Conservation (phyloP, 2,797 vertebrate genomes). For the Lagocephalus sceleratus region DNA sequence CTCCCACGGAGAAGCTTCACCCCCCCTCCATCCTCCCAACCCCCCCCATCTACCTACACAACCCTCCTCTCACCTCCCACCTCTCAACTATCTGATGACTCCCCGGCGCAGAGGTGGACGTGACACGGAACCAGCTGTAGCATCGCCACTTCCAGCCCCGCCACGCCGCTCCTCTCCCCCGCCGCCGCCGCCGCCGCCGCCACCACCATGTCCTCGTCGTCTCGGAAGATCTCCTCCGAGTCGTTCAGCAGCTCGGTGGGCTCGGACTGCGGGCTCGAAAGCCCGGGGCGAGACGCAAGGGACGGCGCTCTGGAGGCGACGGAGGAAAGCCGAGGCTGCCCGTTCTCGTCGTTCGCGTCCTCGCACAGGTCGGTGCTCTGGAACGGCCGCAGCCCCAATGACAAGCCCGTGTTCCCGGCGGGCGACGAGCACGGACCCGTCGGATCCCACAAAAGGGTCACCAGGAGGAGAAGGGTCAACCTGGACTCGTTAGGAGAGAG, state of each 20-base stretch:
- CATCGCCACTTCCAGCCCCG: conserved; percentile 45
- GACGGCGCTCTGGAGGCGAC: conserved; percentile 58
- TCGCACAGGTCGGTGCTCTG: conserved; percentile 82
- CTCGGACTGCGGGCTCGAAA: conserved; percentile 89
- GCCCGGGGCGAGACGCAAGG: conserved; percentile 82
- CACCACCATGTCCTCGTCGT: conserved; percentile 79
- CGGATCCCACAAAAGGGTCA: conserved; percentile 66
- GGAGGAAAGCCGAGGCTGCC: conserved; percentile 67
- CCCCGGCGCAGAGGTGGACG: conserved; percentile 64
- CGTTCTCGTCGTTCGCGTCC: conserved; percentile 70
- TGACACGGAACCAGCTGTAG: conserved; percentile 64
- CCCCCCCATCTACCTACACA: conserved; percentile 1
- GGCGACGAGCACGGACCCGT: conserved; percentile 51
- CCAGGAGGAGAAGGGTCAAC: conserved; percentile 88
- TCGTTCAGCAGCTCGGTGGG: conserved; percentile 96
- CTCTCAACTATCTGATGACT: conserved; percentile 72
- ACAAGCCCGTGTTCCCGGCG: conserved; percentile 67
- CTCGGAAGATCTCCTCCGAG: conserved; percentile 95
- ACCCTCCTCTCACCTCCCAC: conserved; percentile 2
- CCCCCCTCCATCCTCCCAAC: conserved; percentile 19
- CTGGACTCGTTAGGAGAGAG: conserved; percentile 95
- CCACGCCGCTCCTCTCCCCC: conserved; percentile 30
- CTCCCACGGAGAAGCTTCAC: conserved; percentile 23
- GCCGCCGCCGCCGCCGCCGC: conserved; percentile 30
- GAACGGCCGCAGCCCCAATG: conserved; percentile 87